A percentile compares a stretch with the other conserved stretches of the same genome.
Evolutionary conservation across 1,140 invertebrate species (phyloP).

Genomic region (Drosophila baimaii): DNA sequence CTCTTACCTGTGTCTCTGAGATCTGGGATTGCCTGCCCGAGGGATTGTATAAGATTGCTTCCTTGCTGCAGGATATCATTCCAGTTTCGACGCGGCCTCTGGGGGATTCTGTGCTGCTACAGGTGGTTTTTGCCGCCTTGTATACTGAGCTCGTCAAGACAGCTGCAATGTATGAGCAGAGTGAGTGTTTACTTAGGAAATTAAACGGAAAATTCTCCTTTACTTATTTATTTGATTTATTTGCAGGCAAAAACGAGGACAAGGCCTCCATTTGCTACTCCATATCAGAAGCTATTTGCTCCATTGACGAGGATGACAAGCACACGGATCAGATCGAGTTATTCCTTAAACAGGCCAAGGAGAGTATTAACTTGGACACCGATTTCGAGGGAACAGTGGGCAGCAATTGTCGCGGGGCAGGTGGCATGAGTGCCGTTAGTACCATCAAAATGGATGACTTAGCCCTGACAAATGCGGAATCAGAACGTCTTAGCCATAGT

Average conservation of each 20-base stretch:
- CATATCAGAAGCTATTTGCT: conserved; percentile 90
- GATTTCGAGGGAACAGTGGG: conserved; percentile 55
- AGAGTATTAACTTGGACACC: conserved; percentile 78
- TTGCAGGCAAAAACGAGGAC: conserved; percentile 51
- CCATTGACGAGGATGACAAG: conserved; percentile 90
- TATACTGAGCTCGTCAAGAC: conserved; percentile 86
- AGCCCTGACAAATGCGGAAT: conserved; percentile 70
- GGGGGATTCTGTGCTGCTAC: conserved; percentile 88
- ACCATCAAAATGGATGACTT: conserved; percentile 82
- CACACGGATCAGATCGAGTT: conserved; percentile 88
- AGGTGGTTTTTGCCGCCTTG: conserved; percentile 87
- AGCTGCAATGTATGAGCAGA: conserved; percentile 84
- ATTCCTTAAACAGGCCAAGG: conserved; percentile 86
- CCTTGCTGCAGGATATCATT: conserved; percentile 87
- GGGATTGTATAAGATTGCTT: conserved; percentile 85
- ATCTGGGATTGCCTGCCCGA: conserved; percentile 87
- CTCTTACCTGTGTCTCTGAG: conserved; percentile 88
- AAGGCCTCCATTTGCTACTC: conserved; percentile 85
- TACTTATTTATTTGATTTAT: background rate
- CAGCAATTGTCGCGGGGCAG: conserved; percentile 41
- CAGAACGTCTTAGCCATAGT: conserved; percentile 76
- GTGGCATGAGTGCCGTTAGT: conserved; percentile 75
- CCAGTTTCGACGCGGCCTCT: conserved; percentile 88
- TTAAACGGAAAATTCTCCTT: too few species aligned
- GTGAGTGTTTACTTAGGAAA: conserved; percentile 21